A percentile compares a stretch with the other conserved stretches of the same genome.
phyloP scores from a whole-genome alignment of 2,113 vertebrate genomes.

The Nycticebus coucang region DNA sequence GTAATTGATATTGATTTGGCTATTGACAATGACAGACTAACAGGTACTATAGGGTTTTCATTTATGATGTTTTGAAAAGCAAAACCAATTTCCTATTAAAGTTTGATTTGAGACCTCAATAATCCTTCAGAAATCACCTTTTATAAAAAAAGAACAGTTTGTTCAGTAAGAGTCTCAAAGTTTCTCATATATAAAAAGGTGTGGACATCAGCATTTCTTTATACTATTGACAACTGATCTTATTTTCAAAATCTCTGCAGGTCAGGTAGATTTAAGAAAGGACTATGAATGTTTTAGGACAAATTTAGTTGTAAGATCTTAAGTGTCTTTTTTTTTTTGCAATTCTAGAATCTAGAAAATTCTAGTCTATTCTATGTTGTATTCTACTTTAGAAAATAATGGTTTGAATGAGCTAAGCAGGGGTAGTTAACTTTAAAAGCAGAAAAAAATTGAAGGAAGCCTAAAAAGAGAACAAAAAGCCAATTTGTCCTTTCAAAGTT shows the following conservation, averaged over 20 bases:
- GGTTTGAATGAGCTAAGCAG: not conserved
- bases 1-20: not conserved
- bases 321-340: not conserved
- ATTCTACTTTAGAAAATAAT: not conserved
- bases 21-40: not conserved
- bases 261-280: not conserved
- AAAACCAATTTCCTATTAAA: not conserved
- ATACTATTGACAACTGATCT: fast-evolving
- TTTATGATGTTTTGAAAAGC: not conserved
- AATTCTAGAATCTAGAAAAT: not conserved
- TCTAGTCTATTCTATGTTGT: not conserved
- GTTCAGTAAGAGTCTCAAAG: not conserved
- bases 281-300: not conserved
- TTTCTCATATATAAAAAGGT: not conserved
- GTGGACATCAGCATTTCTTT: not conserved
- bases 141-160: not conserved
- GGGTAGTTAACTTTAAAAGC: not conserved
- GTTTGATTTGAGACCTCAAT: not conserved
- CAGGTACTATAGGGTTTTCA: not conserved
- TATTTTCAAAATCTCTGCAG: not conserved
- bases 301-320: not conserved
- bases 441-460: not conserved
- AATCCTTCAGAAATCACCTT: not conserved
- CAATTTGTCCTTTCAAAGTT: not conserved
- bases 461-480: not conserved